These are phyloP conservation scores for Peromyscus californicus DNA, from an alignment of 2,113 vertebrate species.

Conservation along the genomic window DNA sequence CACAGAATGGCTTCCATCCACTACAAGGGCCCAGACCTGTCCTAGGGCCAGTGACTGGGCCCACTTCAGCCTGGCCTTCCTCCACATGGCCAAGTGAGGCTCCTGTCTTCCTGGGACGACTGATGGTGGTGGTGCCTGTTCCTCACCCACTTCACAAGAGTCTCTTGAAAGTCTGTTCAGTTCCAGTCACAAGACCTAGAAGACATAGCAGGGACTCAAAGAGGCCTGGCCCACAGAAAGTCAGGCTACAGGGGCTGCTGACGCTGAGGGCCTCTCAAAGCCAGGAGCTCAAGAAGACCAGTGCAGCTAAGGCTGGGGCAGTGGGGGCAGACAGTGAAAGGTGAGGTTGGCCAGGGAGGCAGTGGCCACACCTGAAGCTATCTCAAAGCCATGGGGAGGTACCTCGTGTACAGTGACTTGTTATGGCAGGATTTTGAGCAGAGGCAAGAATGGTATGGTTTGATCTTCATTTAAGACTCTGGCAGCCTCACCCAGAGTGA, in stretches of 20 bases:
- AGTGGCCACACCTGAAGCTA: rapidly evolving
- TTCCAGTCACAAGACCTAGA: background rate
- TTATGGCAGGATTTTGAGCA: background rate
- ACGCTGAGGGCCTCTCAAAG: background rate
- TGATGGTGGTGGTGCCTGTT: background rate
- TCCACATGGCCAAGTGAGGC: background rate
- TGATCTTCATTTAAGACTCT: background rate
- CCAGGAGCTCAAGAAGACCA: background rate
- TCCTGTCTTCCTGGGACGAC: background rate
- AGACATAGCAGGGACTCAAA: background rate
- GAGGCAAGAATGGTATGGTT: background rate
- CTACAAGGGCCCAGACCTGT: background rate
- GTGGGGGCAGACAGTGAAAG: background rate
- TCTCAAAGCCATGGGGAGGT: background rate
- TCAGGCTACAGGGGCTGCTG: background rate
- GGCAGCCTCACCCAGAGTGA: background rate
- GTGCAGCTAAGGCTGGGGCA: background rate
- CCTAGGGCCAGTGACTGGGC: background rate
- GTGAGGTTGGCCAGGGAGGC: background rate
- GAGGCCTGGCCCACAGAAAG: background rate
- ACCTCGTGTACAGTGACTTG: background rate
- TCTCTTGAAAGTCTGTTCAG: background rate
- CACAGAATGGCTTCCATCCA: conserved; percentile 5
- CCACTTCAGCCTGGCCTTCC: background rate
- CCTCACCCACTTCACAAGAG: background rate